Percentiles rank a stretch among this genome's conserved stretches.
Conservation (phyloP, 2,113 vertebrate genomes). For the Acrocephalus kingi region DNA sequence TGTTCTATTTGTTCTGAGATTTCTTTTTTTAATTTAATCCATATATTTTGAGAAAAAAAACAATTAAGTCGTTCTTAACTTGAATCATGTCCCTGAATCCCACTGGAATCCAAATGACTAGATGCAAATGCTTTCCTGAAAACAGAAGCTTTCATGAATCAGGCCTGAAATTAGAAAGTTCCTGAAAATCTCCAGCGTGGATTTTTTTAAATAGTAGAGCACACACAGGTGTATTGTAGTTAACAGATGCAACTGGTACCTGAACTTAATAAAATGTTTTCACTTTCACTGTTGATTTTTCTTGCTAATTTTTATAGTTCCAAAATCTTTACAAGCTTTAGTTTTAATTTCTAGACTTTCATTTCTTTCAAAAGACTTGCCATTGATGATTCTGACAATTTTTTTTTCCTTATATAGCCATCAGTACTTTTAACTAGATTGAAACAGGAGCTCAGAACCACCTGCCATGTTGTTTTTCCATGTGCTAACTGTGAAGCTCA, state of each 20-base stretch:
- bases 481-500: not conserved
- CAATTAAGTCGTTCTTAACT: not conserved
- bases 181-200: not conserved
- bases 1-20: not conserved
- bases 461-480: not conserved
- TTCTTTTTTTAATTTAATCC: not conserved
- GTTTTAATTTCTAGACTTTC: not conserved
- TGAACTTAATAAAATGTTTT: not conserved
- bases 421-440: not conserved
- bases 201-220: not conserved
- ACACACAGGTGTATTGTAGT: accelerated
- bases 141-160: not conserved
- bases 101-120: not conserved
- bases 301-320: not conserved
- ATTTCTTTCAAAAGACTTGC: not conserved
- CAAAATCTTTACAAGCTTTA: not conserved
- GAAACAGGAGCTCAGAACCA: not conserved
- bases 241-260: not conserved
- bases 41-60: not conserved
- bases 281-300: not conserved
- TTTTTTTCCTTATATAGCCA: not conserved
- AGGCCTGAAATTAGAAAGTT: not conserved
- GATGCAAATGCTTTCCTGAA: not conserved
- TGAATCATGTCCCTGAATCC: not conserved
- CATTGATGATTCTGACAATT: not conserved